Base-by-base conservation (phyloP, 2,797 vertebrate genomes). In the Peromyscus melanophrys region DNA sequence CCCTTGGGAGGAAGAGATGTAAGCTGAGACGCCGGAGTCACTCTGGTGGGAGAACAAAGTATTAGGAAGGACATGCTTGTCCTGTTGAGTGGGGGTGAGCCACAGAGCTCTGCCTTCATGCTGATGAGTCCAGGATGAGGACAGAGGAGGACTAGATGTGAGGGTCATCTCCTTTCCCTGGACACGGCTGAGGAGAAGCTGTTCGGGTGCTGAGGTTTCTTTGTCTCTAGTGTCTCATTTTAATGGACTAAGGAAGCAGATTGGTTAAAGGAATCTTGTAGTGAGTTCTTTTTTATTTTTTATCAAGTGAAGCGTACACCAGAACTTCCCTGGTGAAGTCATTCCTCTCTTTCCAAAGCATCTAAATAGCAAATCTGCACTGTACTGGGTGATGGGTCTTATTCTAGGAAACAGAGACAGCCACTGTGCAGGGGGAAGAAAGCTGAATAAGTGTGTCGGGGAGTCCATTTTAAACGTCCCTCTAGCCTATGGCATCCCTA, bases 181-280 rank as follows among this genome's bases (percentile, higher is more conserved):
- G 83, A 77, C 10, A 52, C 17, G 11, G 69, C 87, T 92, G 87
- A 77, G 52, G n/a, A 43, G 76, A 57, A 75, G 69, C 57, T 73
- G n/a, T 59, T 84, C 34, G 49, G 52, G 40, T 49, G 65, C 23
- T 77, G 19, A 80, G 61, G 91, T 87, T 52, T 87, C 89, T 95
- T 67, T 96, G 81, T 94, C 92, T 92, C 75, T 34, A 31, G 71
- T 93, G 87, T 93, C 81, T 82, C 61, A 92, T 96, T 93, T 95
- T 96, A 87, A 90, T 71, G 84, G 76, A 31, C 43, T 1, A 43
- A 90, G 84, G 76, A 85, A 94, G 82, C 3, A 4, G 76, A 90
- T 94, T 89, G 75, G 95, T 93, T 92, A 85, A 92, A 93, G 84
- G 77, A 94, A 71, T 82, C 81, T 93, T 80, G 34, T 43, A 88